phyloP scores from a whole-genome alignment of 2,797 vertebrate species.

The Poecilia velifera region DNA sequence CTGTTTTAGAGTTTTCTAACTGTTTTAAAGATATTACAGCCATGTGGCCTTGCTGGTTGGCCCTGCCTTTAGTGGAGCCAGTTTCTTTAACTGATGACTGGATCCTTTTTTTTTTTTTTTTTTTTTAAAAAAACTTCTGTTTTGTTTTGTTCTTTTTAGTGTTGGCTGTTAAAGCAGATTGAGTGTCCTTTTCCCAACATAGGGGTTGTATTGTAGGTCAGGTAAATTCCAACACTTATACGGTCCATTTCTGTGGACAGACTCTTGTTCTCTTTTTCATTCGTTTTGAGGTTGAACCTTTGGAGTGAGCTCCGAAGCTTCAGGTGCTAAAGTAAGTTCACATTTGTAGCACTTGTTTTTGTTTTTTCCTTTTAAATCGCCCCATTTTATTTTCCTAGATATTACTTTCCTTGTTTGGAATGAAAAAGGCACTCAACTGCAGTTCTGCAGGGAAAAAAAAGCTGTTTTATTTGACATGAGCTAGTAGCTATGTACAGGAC shows the following conservation, averaged over 20 bases:
- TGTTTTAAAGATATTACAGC: slow-evolving; percentile 58
- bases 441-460: slow-evolving; percentile 77
- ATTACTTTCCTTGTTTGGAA: slow-evolving; percentile 44
- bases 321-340: slow-evolving; percentile 70
- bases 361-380: slow-evolving; percentile 23
- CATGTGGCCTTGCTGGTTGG: slow-evolving; percentile 76
- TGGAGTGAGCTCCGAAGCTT: slow-evolving; percentile 46
- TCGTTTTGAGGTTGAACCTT: slow-evolving; percentile 42
- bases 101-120: slow-evolving; percentile 64
- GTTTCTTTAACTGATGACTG: slow-evolving; percentile 73
- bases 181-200: slow-evolving; percentile 54
- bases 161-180: slow-evolving; percentile 74
- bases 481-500: slow-evolving; percentile 65
- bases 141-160: slow-evolving; percentile 75
- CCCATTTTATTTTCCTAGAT: slow-evolving; percentile 18
- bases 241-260: slow-evolving; percentile 70
- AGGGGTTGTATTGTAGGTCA: slow-evolving; percentile 38
- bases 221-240: slow-evolving; percentile 55
- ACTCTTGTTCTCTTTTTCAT: slow-evolving; percentile 33
- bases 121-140: slow-evolving; percentile 40
- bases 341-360: slow-evolving; percentile 58
- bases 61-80: slow-evolving; percentile 49
- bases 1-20: slow-evolving; percentile 32
- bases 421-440: slow-evolving; percentile 66
- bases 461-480: slow-evolving; percentile 56